These are phyloP conservation scores for Amphimedon queenslandica DNA, from an alignment of 37 sponge, comb jelly and placozoan genomes.

Conservation along the genomic window DNA sequence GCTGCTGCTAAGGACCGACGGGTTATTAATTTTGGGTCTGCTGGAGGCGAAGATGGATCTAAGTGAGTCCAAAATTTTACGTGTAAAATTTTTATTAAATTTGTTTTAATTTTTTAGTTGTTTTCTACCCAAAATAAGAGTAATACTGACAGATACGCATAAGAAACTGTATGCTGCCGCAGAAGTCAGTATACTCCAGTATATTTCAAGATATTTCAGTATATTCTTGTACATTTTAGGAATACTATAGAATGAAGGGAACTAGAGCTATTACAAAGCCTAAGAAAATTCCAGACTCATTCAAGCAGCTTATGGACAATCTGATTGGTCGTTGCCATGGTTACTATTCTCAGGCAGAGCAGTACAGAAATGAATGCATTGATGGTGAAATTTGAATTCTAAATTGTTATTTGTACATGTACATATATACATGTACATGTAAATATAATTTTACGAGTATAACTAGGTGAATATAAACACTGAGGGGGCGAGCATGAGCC, in stretches of 20 bases:
- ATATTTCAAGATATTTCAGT: not conserved
- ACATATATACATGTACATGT: too few species aligned
- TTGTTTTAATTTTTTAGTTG: constrained; percentile 27
- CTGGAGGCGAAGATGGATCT: constrained; percentile 61
- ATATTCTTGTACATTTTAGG: constrained; percentile 1
- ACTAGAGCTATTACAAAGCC: not conserved
- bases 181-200: constrained; percentile 26
- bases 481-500: too few species aligned
- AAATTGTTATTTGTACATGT: too few species aligned
- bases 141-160: constrained; percentile 31
- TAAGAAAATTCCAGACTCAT: constrained; percentile 39
- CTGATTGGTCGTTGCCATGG: constrained; percentile 51
- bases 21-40: constrained; percentile 49
- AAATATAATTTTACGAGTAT: too few species aligned
- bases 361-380: constrained; percentile 75
- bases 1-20: too few species aligned
- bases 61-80: constrained; percentile 28
- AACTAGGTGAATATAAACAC: too few species aligned
- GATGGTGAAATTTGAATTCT: constrained; percentile 41
- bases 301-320: constrained; percentile 57
- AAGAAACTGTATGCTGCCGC: constrained; percentile 19
- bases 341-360: constrained; percentile 68
- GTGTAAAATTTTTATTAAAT: too few species aligned
- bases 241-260: constrained; percentile 38
- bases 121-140: constrained; percentile 61